phyloP scores from a whole-genome alignment of 1,140 invertebrate genomes.

The Drosophila simulans region DNA sequence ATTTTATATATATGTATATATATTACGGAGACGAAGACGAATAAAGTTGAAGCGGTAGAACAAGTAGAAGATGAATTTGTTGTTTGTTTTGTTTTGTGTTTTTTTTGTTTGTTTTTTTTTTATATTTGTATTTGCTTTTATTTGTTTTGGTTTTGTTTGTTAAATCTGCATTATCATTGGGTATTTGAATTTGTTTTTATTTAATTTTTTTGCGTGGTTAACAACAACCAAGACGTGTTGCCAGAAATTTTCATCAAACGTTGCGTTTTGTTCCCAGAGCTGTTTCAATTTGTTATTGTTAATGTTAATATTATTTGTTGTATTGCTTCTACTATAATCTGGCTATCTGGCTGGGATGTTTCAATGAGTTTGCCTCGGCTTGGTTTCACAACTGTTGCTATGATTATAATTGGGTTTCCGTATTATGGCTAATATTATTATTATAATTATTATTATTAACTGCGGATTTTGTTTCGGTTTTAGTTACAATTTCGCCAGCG shows the following conservation, averaged over 20 bases:
- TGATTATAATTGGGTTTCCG: constrained; percentile 28
- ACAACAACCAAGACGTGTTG: constrained; percentile 51
- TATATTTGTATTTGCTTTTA: constrained; percentile 23
- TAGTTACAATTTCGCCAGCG: constrained; percentile 52
- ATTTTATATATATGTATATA: constrained; percentile 20
- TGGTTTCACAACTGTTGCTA: constrained; percentile 6
- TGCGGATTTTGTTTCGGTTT: constrained; percentile 18
- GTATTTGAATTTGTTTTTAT: constrained; percentile 7
- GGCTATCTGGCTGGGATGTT: background rate
- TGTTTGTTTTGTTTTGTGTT: constrained; percentile 10
- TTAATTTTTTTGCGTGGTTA: constrained; percentile 14
- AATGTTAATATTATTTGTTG: constrained; percentile 18
- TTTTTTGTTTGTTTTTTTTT: constrained; percentile 10
- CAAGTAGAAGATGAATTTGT: constrained; percentile 43
- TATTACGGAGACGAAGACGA: constrained; percentile 61
- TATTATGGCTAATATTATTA: constrained; percentile 33
- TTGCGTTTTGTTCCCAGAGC: constrained; percentile 53
- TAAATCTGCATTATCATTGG: constrained; percentile 16
- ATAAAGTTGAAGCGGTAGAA: constrained; percentile 59
- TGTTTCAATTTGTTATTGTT: constrained; percentile 23
- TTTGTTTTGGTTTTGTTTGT: constrained; percentile 12
- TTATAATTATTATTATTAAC: constrained; percentile 33
- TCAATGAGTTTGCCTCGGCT: constrained; percentile 13
- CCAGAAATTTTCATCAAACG: constrained; percentile 39
- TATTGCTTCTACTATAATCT: background rate